Evolutionary conservation across 2,113 vertebrate species (phyloP), one percentile per base, ranked within the genome.

Genomic region (Macrotus californicus): DNA sequence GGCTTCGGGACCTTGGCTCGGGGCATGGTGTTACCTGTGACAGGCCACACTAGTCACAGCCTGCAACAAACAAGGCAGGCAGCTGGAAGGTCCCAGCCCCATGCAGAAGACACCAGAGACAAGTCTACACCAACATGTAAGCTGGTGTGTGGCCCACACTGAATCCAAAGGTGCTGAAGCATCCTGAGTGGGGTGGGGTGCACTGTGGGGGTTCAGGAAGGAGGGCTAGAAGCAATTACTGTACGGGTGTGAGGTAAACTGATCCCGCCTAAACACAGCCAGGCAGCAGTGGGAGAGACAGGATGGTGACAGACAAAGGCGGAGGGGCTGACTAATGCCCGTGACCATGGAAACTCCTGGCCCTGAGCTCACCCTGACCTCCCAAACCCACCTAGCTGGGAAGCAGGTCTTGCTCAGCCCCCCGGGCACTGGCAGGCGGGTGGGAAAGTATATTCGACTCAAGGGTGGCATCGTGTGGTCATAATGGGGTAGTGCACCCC

Each of bases 391-490:
- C 11, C 36, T 52, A 24, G 11, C 50, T 5, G 24, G 50, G n/a
- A 26, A 81, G n/a, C 66, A 2, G 70, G 16, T 21, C 48, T 54
- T 5, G 19, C n/a, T 31, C 5, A 0, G 59, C 81, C 54, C 39
- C 48, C 7, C 59, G 77, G 66, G 13, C 26, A 0, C 21, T 7
- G 0, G 48, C 13, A 0, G 0, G 24, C 9, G 1, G 29, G 59
- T 14, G 26, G 52, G 13, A 43, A 19, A 1, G 59, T 0, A 29
- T 52, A 1, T 31, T 39, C 21, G 29, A 93, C 96, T 97, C 96
- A 96, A 95, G 96, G 89, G 96, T 52, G 96, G 24, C 97, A 96
- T 36, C 91, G 43, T 97, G 96, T 81, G 97, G 95, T 75, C 82
- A 61, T 6, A 6, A 0, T 24, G 0, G 14, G 64, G 43, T 52